Conservation (phyloP, 2,113 vertebrate genomes). For the Nothoprocta pentlandii region DNA sequence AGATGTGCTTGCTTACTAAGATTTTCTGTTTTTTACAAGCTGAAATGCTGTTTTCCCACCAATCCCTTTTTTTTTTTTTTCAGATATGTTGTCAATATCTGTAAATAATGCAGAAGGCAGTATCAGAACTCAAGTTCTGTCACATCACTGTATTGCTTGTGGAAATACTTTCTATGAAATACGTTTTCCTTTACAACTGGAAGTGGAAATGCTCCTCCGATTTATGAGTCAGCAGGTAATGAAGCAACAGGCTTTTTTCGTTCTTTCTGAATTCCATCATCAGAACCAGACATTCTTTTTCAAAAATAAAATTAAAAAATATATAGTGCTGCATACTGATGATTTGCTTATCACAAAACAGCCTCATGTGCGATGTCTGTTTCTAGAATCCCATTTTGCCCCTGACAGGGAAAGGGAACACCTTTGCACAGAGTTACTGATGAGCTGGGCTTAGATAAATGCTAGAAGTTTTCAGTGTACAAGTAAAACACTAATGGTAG, state of each 20-base stretch:
- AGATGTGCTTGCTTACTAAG: too few species aligned
- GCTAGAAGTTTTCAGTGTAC: not conserved
- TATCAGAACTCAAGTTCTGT: conserved; percentile 7
- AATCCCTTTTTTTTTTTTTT: not conserved
- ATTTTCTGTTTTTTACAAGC: not conserved
- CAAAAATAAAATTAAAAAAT: conserved; percentile 9
- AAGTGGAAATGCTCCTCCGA: not conserved
- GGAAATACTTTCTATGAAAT: not conserved
- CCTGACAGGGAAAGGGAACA: not conserved
- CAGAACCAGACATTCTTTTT: not conserved
- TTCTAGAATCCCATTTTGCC: conserved; percentile 3
- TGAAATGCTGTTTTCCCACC: not conserved
- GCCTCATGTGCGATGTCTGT: not conserved
- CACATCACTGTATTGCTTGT: not conserved
- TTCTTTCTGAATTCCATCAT: not conserved
- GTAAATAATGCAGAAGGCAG: conserved; percentile 9
- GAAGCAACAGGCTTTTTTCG: not conserved
- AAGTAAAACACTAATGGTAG: conserved; percentile 27
- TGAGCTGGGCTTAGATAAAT: not conserved
- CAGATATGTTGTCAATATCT: not conserved
- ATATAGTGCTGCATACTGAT: not conserved
- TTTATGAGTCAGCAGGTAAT: conserved; percentile 7
- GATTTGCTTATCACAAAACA: not conserved
- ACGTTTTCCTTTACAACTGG: not conserved
- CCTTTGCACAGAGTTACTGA: not conserved